Evolutionary conservation across 30 jellyfish, hydroid and myxozoan species (phyloP), one percentile per base, ranked within the genome.

Genomic region (Hydractinia symbiolongicarpus): DNA sequence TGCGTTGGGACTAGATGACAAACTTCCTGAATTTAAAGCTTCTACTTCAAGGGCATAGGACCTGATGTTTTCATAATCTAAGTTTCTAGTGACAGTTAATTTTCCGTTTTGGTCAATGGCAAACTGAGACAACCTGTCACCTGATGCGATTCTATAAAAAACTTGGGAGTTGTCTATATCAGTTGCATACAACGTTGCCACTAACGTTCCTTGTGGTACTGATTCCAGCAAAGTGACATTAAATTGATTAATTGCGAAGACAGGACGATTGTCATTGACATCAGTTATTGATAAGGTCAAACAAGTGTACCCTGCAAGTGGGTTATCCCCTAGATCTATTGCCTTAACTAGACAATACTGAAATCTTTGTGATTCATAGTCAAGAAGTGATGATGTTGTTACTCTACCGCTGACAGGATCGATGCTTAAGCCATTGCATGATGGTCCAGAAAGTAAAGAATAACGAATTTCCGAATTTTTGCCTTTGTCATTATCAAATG

Each of bases 261-360:
- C 72, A 17, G 98, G 98, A 15, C 68, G 60, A 77, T 82, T 83
- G 81, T 86, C 98, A 55, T 92, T 92, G 51, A 70, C 91, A 69
- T 87, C 93, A 9, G 60, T 60, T 3, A 92, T 62, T 5, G 66
- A 49, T 14, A 87, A 79, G 5, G 73, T 44, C 62, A 87, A 83
- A 53, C 90, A 90, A 40, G 81, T 72, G 53, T 66, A 77, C 40
- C 96, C 96, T 5, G 83, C 10, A 5, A 72, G 76, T 10, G 91
- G 30, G 5, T 15, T 53, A 6, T 8, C 61, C 0, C 52, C 82
- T 5, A 78, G 62, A 72, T 87, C 96, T 17, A 5, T 16, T 70
- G 95, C 96, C 66, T 53, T 20, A 10, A 87, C 58, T 10, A 62
- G 69, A 66, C 93, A 87, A 11, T 92, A 17, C 55, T 66, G 89